phyloP scores from a whole-genome alignment of 2,797 vertebrate species.

The Hipposideros larvatus region DNA sequence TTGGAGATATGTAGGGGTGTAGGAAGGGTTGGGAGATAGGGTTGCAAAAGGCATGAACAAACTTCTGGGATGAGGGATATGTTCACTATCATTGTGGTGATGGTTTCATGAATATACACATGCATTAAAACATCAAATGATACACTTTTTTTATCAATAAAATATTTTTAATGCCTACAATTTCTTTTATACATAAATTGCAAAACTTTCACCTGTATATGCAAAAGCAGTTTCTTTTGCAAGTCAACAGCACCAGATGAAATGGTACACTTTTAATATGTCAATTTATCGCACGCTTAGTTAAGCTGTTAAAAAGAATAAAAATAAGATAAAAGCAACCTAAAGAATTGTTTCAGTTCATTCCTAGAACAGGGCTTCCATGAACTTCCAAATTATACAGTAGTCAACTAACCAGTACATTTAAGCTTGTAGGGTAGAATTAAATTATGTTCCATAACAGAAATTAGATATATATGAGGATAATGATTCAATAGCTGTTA shows the following conservation, averaged over 20 bases:
- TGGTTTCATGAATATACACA: background rate
- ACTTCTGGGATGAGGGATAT: background rate
- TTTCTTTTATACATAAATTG: constrained; percentile 89
- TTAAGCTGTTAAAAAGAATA: constrained; percentile 39
- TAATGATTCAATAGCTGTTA: background rate
- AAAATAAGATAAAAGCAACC: constrained; percentile 15
- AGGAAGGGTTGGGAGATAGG: background rate
- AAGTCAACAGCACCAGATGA: constrained; percentile 87
- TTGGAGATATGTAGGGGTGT: background rate
- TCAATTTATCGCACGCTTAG: background rate
- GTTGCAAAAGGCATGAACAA: background rate
- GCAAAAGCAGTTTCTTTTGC: constrained; percentile 87
- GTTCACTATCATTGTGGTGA: no score
- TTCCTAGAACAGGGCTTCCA: constrained; percentile 3
- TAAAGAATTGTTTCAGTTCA: constrained; percentile 43
- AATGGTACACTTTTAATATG: constrained; percentile 21
- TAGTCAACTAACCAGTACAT: background rate
- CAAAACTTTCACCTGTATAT: constrained; percentile 86
- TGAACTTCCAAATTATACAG: background rate
- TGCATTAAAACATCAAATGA: background rate
- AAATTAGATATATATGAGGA: background rate
- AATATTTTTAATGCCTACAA: constrained; percentile 88
- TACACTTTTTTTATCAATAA: constrained; percentile 75
- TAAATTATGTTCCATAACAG: background rate
- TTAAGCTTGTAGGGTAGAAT: background rate